Conservation (phyloP, 23 tunicate species). For the Phallusia fumigata region DNA sequence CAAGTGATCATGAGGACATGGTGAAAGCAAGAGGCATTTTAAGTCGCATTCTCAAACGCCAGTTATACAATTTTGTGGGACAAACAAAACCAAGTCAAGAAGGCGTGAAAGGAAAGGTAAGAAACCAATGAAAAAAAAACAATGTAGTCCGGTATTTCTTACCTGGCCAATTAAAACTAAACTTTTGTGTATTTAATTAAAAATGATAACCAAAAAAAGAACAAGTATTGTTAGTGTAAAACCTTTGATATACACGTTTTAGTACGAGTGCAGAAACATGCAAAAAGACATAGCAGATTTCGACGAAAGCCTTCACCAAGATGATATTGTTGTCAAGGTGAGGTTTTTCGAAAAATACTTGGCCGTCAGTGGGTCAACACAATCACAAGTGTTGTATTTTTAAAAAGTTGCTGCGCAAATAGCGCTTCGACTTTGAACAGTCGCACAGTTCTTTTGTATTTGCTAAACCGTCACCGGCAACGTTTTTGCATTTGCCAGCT, state of each 20-base stretch:
- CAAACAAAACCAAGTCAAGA: background rate
- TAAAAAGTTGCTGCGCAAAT: no score
- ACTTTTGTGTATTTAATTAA: no score
- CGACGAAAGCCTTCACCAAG: slow-evolving; percentile 8
- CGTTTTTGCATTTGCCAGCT: no score
- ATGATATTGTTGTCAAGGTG: slow-evolving; percentile 39
- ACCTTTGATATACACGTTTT: no score
- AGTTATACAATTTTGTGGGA: slow-evolving; percentile 64
- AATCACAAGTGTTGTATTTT: no score
- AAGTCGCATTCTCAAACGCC: slow-evolving; percentile 36
- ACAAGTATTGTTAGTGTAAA: no score
- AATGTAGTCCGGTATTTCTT: background rate
- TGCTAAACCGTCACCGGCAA: no score
- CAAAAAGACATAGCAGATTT: slow-evolving; percentile 16
- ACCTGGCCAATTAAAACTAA: no score
- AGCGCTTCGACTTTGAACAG: no score
- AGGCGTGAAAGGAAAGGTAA: slow-evolving; percentile 9
- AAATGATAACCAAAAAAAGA: no score
- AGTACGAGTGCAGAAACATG: slow-evolving; percentile 13
- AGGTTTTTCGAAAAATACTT: background rate
- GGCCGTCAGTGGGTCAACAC: background rate
- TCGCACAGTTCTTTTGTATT: no score
- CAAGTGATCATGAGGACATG: slow-evolving; percentile 28
- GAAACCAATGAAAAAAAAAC: background rate
- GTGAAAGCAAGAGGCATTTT: slow-evolving; percentile 41